phyloP scores from a whole-genome alignment of 2,113 vertebrate species.

The Porphyrio hochstetteri region DNA sequence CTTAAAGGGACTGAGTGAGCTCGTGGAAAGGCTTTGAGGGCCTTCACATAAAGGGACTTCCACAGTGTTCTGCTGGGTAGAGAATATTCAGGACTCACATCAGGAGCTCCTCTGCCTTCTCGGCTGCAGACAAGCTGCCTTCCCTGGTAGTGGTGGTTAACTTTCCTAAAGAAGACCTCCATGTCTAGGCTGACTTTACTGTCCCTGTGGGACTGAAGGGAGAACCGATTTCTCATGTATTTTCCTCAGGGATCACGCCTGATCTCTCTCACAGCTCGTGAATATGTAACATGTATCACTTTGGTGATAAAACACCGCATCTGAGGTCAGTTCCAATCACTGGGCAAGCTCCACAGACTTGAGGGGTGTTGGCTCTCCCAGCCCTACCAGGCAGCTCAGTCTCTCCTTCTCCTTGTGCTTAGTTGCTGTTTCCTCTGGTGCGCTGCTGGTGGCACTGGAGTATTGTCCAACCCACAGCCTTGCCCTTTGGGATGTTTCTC shows the following conservation, averaged over 20 bases:
- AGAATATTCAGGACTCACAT: not conserved
- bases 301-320: not conserved
- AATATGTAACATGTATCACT: not conserved
- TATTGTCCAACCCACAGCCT: not conserved
- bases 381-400: not conserved
- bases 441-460: constrained; percentile 11
- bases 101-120: not conserved
- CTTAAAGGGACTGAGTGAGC: not conserved
- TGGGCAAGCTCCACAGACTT: not conserved
- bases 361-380: not conserved
- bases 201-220: not conserved
- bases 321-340: accelerated
- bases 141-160: not conserved
- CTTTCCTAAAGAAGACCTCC: not conserved
- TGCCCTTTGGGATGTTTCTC: not conserved
- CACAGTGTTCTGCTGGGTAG: not conserved
- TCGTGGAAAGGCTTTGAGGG: not conserved
- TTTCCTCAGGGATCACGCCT: not conserved
- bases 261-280: not conserved
- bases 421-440: not conserved
- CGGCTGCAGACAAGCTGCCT: not conserved
- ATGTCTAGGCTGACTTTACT: not conserved
- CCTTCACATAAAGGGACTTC: not conserved
- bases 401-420: accelerated
- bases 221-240: not conserved